Evolutionary conservation across 2,888 invertebrate genomes (phyloP).

Genomic region (Acronicta aceris): DNA sequence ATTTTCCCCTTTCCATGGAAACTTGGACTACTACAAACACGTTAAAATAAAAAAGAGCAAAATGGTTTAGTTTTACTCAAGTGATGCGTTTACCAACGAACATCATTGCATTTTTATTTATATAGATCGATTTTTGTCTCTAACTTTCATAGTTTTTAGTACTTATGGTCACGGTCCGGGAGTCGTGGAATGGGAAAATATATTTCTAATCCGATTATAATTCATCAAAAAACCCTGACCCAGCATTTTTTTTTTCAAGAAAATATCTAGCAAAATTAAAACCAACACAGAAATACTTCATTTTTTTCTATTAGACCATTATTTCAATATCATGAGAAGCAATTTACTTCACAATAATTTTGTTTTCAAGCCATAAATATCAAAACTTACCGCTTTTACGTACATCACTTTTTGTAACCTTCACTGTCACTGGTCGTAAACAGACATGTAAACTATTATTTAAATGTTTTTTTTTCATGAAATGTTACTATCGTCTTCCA

Average conservation of each 20-base stretch:
- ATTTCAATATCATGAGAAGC: slow-evolving; percentile 2
- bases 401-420: slow-evolving; percentile 34
- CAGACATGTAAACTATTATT: background rate
- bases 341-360: slow-evolving; percentile 21
- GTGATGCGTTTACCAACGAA: too few relatives aligned
- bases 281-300: background rate
- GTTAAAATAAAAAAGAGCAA: too few relatives aligned
- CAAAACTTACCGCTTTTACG: slow-evolving; percentile 39
- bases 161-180: too few relatives aligned
- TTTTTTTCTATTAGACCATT: background rate
- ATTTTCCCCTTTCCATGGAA: too few relatives aligned
- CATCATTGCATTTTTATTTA: too few relatives aligned
- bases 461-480: background rate
- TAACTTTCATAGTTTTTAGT: too few relatives aligned
- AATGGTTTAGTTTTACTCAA: too few relatives aligned
- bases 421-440: slow-evolving; percentile 9
- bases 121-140: too few relatives aligned
- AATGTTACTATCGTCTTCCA: background rate
- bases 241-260: background rate
- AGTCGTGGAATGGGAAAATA: too few relatives aligned
- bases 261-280: background rate
- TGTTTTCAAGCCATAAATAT: slow-evolving; percentile 23
- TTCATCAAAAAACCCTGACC: too few relatives aligned
- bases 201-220: too few relatives aligned
- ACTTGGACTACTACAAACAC: too few relatives aligned